Percentiles rank a stretch among this genome's conserved stretches.
These are phyloP conservation scores for Heterodera filipjevi DNA, from an alignment of 2,888 invertebrate species.

Conservation along the genomic window DNA sequence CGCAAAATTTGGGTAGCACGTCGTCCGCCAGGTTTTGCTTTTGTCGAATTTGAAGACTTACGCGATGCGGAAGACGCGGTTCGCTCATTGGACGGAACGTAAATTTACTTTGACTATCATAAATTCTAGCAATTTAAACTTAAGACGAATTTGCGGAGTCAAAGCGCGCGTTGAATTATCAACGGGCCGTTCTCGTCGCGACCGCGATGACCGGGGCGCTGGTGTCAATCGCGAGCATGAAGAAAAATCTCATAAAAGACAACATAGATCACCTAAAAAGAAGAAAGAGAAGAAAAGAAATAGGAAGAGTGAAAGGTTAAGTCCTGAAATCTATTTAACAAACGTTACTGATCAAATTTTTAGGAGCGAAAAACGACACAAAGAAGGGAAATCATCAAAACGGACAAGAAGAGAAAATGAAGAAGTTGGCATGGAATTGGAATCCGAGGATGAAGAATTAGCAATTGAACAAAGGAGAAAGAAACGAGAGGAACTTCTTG, in stretches of 20 bases:
- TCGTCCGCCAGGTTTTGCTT: conserved; percentile 78
- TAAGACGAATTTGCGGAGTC: conserved; percentile 67
- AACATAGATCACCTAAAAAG: conserved; percentile 8
- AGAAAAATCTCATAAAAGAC: conserved; percentile 9
- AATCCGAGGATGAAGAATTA: conserved; percentile 52
- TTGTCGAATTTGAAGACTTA: conserved; percentile 72
- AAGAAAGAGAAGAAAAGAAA: conserved; percentile 20
- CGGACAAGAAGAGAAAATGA: conserved; percentile 19
- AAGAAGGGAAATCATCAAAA: conserved; percentile 23
- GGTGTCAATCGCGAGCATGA: conserved; percentile 33
- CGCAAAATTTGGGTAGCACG: conserved; percentile 91
- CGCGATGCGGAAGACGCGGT: conserved; percentile 73
- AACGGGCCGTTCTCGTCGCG: conserved; percentile 66
- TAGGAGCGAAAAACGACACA: conserved; percentile 19
- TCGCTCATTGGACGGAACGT: conserved; percentile 66
- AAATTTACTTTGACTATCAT: conserved; percentile 20
- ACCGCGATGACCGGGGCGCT: conserved; percentile 51
- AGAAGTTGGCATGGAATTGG: conserved; percentile 41
- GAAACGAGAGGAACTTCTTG: conserved; percentile 41
- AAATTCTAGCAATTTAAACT: conserved; percentile 15
- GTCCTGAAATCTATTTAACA: background rate
- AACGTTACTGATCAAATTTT: background rate
- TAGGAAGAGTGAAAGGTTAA: conserved; percentile 16
- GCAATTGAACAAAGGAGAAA: conserved; percentile 54
- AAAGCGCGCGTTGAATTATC: conserved; percentile 67